phyloP scores from a whole-genome alignment of 2,888 invertebrate genomes.

The Hylaea fasciaria region DNA sequence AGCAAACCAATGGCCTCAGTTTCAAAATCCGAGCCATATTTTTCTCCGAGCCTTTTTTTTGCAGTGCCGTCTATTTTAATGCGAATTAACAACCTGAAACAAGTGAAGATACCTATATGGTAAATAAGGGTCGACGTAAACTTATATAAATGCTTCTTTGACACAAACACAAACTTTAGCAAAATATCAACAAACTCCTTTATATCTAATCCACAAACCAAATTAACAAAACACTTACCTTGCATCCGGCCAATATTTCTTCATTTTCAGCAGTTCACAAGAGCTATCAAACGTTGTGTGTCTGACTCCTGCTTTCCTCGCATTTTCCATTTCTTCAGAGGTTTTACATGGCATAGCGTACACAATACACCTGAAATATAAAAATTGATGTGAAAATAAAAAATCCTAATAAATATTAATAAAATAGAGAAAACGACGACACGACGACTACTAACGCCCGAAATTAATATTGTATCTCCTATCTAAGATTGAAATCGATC shows the following conservation, averaged over 20 bases:
- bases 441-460: no score
- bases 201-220: not conserved
- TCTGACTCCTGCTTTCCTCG: constrained; percentile 48
- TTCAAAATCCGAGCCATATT: constrained; percentile 58
- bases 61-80: constrained; percentile 52
- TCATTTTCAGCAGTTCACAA: constrained; percentile 52
- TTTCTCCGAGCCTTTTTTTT: constrained; percentile 50
- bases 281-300: constrained; percentile 55
- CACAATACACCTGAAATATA: constrained; percentile 52
- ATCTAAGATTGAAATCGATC: no score
- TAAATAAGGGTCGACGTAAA: no score
- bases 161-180: no score
- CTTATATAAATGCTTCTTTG: no score
- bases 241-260: constrained; percentile 56
- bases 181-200: no score
- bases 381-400: not conserved
- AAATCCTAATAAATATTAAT: no score
- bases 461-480: no score
- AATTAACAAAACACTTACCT: constrained; percentile 39
- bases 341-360: constrained; percentile 55
- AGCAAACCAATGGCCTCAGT: constrained; percentile 53
- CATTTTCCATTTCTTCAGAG: constrained; percentile 54
- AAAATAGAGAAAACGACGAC: no score
- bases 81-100: constrained; percentile 43
- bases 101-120: not conserved